Evolutionary conservation across 2,113 vertebrate species (phyloP).

Genomic region (Uropsilus gracilis): DNA sequence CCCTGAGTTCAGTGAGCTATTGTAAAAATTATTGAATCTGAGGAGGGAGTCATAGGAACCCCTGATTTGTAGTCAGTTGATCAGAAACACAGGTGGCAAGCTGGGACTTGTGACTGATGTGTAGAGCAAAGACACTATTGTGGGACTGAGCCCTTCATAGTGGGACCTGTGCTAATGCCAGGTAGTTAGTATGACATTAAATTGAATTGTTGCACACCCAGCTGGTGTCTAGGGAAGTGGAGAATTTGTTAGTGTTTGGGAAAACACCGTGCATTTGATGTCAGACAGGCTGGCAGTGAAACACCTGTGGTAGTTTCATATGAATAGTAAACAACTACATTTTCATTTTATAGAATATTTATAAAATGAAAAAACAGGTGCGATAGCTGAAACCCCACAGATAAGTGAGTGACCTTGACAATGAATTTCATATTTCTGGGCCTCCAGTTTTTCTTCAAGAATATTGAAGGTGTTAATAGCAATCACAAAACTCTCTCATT

Average conservation of each 20-base stretch:
- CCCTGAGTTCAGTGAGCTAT: not conserved
- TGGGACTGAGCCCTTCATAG: not conserved
- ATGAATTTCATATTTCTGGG: not conserved
- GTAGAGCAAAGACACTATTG: not conserved
- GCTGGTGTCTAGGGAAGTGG: not conserved
- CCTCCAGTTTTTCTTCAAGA: not conserved
- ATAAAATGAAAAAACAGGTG: not conserved
- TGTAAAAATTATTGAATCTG: not conserved
- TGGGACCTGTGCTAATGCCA: not conserved
- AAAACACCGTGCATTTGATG: not conserved
- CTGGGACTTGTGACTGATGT: not conserved
- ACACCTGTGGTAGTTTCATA: not conserved
- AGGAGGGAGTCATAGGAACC: not conserved
- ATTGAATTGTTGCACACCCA: not conserved
- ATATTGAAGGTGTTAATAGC: not conserved
- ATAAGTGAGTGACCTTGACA: not conserved
- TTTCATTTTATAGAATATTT: constrained; percentile 1
- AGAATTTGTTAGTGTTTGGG: not conserved
- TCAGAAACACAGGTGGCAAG: not conserved
- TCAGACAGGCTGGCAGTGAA: not conserved
- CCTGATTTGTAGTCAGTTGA: not conserved
- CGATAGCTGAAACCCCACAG: not conserved
- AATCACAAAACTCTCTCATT: not conserved
- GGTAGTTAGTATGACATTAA: no score
- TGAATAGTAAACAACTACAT: not conserved